Evolutionary conservation across 2,888 invertebrate genomes (phyloP), one percentile per base, ranked within the genome.

Genomic region (Drosophila anomelani): DNA sequence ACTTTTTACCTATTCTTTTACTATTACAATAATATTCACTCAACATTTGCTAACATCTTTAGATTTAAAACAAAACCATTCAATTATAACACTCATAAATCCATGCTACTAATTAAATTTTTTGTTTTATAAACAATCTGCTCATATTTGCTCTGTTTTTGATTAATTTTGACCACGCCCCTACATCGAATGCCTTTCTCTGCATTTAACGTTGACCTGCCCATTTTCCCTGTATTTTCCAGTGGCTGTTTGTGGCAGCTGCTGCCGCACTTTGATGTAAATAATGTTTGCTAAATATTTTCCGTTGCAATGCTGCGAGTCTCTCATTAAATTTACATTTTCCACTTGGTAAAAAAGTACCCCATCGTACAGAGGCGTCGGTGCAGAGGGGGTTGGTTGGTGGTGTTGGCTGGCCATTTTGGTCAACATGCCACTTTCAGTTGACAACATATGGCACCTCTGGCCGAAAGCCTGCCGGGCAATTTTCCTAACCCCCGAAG

Each of bases 251-350:
- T 58, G 71, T 66, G 76, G 67, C 82, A 84, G 81, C 80, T 83
- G 83, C 17, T 54, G 72, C 72, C 64, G 70, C 75, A 70, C 76
- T 79, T 80, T 85, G 81, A 85, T 85, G 81, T 84, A 77, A 73
- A 84, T 84, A 80, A 85, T 83, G 80, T 78, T 78, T 75, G 78
- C 69, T 76, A 79, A 78, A 81, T 76, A 71, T 69, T 81, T 79
- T 69, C 66, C 68, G 68, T 66, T 74, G 62, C 63, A 70, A 54
- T 70, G 56, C 69, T 56, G 69, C 68, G 57, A 57, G 59, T 75
- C 64, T 55, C 73, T 81, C 85, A 85, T 85, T 84, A 85, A 85
- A 85, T 85, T 85, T 84, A 81, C 84, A 85, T 84, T 83, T 84
- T 76, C 60, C 44, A 59, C 55, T 55, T 63, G 17, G 26, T 47